Conservation (phyloP, 2,113 vertebrate genomes). For the Oxyura jamaicensis region DNA sequence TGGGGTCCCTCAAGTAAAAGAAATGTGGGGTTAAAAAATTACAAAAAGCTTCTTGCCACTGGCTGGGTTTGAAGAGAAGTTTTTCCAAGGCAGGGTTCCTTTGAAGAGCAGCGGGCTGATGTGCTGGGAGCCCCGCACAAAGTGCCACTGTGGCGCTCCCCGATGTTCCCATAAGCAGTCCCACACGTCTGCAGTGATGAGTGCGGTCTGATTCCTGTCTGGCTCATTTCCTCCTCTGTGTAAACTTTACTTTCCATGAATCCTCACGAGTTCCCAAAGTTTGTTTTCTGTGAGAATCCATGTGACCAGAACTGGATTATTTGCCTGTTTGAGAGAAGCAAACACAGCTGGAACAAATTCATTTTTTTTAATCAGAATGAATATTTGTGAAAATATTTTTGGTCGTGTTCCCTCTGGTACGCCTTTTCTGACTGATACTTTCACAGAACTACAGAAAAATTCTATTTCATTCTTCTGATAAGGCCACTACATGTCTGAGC, state of each 20-base stretch:
- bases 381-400: conserved; percentile 18
- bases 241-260: conserved; percentile 34
- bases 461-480: background rate
- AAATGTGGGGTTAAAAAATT: background rate
- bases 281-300: background rate
- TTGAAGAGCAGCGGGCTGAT: background rate
- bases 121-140: background rate
- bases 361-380: background rate
- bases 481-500: background rate
- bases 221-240: conserved; percentile 9
- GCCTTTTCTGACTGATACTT: background rate
- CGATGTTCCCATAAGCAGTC: background rate
- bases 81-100: background rate
- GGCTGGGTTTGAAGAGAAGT: background rate
- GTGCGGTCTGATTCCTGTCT: conserved; percentile 2
- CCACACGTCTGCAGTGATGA: background rate
- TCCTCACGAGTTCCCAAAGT: background rate
- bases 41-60: background rate
- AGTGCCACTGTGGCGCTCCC: background rate
- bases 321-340: conserved; percentile 10
- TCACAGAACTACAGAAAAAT: background rate
- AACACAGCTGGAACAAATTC: conserved; percentile 10
- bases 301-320: background rate
- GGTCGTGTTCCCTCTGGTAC: background rate
- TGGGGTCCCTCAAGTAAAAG: background rate